Conservation (phyloP, 1,140 invertebrate species). For the Neodiprion virginianus region DNA sequence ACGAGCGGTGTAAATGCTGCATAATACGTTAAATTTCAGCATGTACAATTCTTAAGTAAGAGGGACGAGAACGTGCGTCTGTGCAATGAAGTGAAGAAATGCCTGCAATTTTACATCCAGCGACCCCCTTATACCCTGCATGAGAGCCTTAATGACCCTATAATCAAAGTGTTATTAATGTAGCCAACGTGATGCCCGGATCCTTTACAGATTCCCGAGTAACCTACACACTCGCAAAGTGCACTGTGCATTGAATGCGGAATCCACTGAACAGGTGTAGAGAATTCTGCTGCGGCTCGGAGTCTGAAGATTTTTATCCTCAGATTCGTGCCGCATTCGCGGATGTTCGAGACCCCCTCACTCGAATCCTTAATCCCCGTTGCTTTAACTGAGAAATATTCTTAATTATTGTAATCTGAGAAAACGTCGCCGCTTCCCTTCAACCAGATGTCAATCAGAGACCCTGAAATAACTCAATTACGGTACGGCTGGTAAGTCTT, state of each 20-base stretch:
- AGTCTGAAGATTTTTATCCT: no score
- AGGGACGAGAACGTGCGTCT: no score
- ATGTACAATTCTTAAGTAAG: no score
- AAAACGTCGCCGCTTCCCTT: neutral
- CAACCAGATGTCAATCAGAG: neutral
- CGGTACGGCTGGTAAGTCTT: neutral
- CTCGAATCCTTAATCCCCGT: neutral
- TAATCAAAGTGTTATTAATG: neutral
- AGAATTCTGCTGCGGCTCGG: no score
- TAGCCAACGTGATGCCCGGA: neutral
- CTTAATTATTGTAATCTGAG: neutral
- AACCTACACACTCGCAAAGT: no score
- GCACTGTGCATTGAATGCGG: no score
- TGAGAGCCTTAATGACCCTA: neutral
- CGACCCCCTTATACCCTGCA: neutral
- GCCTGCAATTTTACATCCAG: neutral
- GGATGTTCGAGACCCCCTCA: neutral
- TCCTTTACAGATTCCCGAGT: neutral
- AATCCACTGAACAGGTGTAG: no score
- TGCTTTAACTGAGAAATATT: neutral
- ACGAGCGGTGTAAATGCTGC: no score
- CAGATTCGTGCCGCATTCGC: no score
- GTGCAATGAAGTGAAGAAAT: neutral
- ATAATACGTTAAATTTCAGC: no score
- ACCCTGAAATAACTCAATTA: neutral